Percentiles rank a stretch among this genome's conserved stretches.
These are phyloP conservation scores for Donacobius atricapilla DNA, from an alignment of 2,113 vertebrate species.

Conservation along the genomic window DNA sequence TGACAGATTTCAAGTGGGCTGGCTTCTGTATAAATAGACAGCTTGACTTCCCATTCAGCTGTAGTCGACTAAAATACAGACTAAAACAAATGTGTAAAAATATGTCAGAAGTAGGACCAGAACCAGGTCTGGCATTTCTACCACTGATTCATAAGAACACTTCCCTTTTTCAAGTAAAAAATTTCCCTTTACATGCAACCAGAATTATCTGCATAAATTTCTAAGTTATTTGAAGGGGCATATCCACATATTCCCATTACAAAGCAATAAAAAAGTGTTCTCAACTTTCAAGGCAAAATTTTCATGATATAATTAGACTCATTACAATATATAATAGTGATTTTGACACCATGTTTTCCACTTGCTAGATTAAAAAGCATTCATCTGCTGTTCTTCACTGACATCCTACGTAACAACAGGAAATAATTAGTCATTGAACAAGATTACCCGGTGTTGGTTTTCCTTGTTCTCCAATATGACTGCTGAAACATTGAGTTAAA, in stretches of 20 bases:
- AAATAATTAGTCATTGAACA: neutral
- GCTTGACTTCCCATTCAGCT: neutral
- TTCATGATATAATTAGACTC: neutral
- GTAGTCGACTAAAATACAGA: conserved; percentile 20
- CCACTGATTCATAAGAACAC: conserved; percentile 48
- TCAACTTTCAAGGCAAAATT: conserved; percentile 10
- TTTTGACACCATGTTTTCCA: neutral
- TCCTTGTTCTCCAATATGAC: neutral
- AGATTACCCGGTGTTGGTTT: neutral
- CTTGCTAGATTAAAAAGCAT: conserved; percentile 7
- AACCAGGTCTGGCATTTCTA: conserved; percentile 36
- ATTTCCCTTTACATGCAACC: neutral
- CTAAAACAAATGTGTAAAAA: conserved; percentile 44
- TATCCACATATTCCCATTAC: neutral
- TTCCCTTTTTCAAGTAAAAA: conserved; percentile 58
- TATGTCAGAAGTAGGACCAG: conserved; percentile 44
- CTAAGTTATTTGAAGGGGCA: neutral
- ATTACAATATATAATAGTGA: neutral
- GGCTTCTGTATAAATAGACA: conserved; percentile 14
- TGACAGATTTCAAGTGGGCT: neutral
- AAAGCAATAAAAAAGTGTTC: conserved; percentile 46
- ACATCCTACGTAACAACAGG: neutral
- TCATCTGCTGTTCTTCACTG: neutral
- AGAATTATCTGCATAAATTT: conserved; percentile 5
- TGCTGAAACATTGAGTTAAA: conserved; percentile 4